Percentiles rank a stretch among this genome's conserved stretches.
These are phyloP conservation scores for Baryphthengus martii DNA, from an alignment of 2,113 vertebrate species.

Conservation along the genomic window DNA sequence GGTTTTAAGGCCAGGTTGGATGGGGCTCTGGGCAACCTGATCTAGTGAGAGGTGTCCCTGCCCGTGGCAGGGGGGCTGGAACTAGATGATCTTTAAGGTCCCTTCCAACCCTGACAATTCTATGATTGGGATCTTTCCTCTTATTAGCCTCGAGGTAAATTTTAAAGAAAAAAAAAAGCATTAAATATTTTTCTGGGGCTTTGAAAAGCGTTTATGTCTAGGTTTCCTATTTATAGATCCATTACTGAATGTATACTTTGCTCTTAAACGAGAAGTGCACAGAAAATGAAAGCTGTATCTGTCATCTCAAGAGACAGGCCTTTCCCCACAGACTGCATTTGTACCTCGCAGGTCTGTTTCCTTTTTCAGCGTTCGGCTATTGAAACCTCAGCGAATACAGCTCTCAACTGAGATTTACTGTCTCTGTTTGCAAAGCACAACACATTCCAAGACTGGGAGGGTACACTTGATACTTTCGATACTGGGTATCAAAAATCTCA, in stretches of 20 bases:
- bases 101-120: no score
- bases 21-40: no score
- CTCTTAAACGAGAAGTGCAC: not conserved
- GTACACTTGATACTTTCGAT: no score
- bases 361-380: not conserved
- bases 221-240: not conserved
- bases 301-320: not conserved
- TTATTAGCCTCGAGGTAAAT: not conserved
- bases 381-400: not conserved
- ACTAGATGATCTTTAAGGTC: no score
- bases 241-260: not conserved
- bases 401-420: not conserved
- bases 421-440: not conserved
- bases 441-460: fast-evolving
- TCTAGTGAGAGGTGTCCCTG: no score
- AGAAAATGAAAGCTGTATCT: not conserved
- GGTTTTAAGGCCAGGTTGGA: no score
- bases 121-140: not conserved
- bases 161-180: not conserved
- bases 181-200: not conserved
- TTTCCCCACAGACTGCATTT: not conserved
- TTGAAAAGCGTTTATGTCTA: not conserved
- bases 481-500: not conserved
- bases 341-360: fast-evolving
- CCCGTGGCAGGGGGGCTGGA: no score